Evolutionary conservation across 2,888 invertebrate species (phyloP).

Genomic region (Phorcus lineatus): DNA sequence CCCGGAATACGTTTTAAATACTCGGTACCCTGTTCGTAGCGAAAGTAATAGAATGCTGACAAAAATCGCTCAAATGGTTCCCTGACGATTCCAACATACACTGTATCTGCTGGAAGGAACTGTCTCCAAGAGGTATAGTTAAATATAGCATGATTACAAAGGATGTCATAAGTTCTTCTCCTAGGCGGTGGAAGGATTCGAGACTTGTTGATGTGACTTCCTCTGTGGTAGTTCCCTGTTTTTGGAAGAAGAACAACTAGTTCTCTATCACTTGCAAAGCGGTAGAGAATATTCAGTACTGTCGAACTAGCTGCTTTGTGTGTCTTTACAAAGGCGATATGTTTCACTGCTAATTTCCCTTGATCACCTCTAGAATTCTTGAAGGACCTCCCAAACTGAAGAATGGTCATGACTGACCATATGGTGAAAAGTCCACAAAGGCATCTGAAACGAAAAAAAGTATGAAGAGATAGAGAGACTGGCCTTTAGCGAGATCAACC

Average conservation of each 20-base stretch:
- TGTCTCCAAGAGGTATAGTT: slow-evolving; percentile 42
- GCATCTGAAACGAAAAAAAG: neutral
- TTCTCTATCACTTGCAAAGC: slow-evolving; percentile 44
- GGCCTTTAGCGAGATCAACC: too few species aligned
- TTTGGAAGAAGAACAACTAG: slow-evolving; percentile 49
- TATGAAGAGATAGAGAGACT: neutral
- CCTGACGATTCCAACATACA: slow-evolving; percentile 51
- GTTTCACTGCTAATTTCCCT: slow-evolving; percentile 32
- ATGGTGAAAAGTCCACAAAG: neutral
- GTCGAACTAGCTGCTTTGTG: slow-evolving; percentile 58
- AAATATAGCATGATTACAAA: slow-evolving; percentile 53
- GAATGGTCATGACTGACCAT: neutral
- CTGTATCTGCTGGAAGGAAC: slow-evolving; percentile 47
- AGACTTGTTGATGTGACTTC: slow-evolving; percentile 29
- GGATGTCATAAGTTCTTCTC: slow-evolving; percentile 46
- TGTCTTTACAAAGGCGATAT: slow-evolving; percentile 52
- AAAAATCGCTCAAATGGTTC: slow-evolving; percentile 53
- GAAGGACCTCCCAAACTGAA: neutral
- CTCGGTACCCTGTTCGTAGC: neutral
- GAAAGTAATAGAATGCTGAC: slow-evolving; percentile 47
- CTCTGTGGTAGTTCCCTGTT: slow-evolving; percentile 42
- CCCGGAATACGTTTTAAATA: neutral
- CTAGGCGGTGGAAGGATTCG: slow-evolving; percentile 43
- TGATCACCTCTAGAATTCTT: too few species aligned
- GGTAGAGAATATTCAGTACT: slow-evolving; percentile 47